These are phyloP conservation scores for Ylistrum balloti DNA, from an alignment of 1,140 invertebrate genomes.

Conservation along the genomic window DNA sequence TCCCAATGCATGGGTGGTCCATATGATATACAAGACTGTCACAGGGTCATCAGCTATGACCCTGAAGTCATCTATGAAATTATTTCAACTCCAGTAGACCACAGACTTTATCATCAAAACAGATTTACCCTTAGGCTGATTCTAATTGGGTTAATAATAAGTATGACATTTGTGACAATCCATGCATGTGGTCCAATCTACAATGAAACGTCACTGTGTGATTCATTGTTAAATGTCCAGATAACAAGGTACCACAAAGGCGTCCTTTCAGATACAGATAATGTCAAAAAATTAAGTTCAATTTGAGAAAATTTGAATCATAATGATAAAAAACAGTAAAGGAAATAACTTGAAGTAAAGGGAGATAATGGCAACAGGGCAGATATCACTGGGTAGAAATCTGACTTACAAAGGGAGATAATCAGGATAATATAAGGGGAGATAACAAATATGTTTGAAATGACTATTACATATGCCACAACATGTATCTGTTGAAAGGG, in stretches of 20 bases:
- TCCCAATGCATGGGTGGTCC: not conserved
- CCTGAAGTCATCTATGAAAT: constrained; percentile 4
- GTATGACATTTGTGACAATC: not conserved
- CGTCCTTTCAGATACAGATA: too few relatives aligned
- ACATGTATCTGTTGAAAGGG: not conserved
- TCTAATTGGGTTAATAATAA: not conserved
- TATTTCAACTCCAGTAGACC: not conserved
- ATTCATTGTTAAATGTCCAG: too few relatives aligned
- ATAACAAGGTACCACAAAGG: too few relatives aligned
- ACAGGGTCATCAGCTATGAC: not conserved
- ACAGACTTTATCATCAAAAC: not conserved
- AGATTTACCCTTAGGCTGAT: not conserved
- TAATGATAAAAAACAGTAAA: not conserved
- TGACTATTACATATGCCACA: not conserved
- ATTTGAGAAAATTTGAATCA: not conserved
- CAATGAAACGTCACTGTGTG: too few relatives aligned
- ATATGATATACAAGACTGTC: not conserved
- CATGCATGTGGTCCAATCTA: too few relatives aligned
- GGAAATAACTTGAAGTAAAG: not conserved
- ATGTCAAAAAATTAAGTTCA: too few relatives aligned
- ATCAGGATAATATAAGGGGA: not conserved
- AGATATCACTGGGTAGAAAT: too few relatives aligned
- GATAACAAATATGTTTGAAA: not conserved
- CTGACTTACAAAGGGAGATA: not conserved
- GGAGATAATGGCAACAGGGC: too few relatives aligned